Evolutionary conservation across 2,797 vertebrate genomes (phyloP), one percentile per base, ranked within the genome.

Genomic region (Melanotaenia boesemani): DNA sequence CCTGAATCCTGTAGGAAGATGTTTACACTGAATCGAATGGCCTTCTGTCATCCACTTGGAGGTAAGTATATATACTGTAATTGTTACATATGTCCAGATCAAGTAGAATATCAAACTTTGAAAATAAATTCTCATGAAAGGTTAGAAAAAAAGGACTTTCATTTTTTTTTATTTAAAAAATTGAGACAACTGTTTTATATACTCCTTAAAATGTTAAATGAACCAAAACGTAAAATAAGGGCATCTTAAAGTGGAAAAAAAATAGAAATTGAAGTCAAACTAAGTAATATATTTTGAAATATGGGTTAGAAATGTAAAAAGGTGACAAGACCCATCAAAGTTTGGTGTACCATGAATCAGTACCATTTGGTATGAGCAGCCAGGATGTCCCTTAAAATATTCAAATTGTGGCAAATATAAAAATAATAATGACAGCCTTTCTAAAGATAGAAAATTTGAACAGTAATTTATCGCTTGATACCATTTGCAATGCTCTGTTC

Each of bases 331-430:
- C 72, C 68, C 32, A 41, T 78, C 80, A 76, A 80, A 41, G 60
- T 82, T 28, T 2, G 30, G 74, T 44, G 72, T 28, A 70, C 83
- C 86, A 88, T 90, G 86, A 81, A 80, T 88, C 87, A 85, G 75
- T 62, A 20, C 63, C 2, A 66, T 61, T 72, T 54, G 30, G 24
- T 67, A 39, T 57, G 73, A 81, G 70, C 67, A 76, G 71, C 71
- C 69, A 59, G 48, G 70, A 77, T 66, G 60, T 64, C 73, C 75
- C 50, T 80, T 64, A 50, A 80, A 76, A 36, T 73, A 28, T 70
- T 76, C 63, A 72, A 76, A 77, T 62, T 37, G 58, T 60, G 8
- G 44, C 36, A 54, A 77, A 70, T 59, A 39, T 10, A 76, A 66
- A 6, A 36, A 10, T 63, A 44, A 64, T 74, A 77, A 67, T 48